Base-by-base conservation (phyloP, 2,797 vertebrate species). In the Rhadinocentrus ornatus region DNA sequence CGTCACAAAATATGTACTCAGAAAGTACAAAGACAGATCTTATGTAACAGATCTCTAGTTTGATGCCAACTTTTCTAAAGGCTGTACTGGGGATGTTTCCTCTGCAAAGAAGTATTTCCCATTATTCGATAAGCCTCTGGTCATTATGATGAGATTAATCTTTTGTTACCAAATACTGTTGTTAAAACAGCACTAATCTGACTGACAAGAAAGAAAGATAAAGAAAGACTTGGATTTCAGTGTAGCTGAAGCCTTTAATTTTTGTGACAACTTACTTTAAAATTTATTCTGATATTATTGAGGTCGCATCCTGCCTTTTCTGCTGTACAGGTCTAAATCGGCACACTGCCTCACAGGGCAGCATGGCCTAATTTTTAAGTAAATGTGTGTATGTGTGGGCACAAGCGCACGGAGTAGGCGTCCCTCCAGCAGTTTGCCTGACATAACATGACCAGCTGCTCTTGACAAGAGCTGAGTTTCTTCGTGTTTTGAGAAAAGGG, bases 361-460 rank as follows among this genome's bases (percentile, higher is more conserved):
- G 56, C 74, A 35, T 91, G 91, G 84, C 89, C 91, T 90, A 77
- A 74, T 90, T 92, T 80, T 86, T 27, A 80, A 85, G 75, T 80
- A 50, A 81, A 71, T 77, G 81, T 85, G 86, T 81, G 85, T 85
- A 69, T 84, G 81, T 88, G 86, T 90, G 89, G 83, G 85, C 79
- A 78, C 67, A 63, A 73, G 81, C 70, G n/a, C 65, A 46, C 67
- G 50, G 76, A 81, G 88, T 81, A 84, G 83, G 86, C 77, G 71
- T 87, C 82, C 81, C 84, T 91, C 85, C 81, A 87, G 83, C 86
- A 86, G 87, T 87, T 79, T 66, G 83, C 86, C 73, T 91, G 88
- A 85, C 89, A 87, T 87, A 88, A 89, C 88, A 88, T 80, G 80
- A 87, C 82, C 89, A 92, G 91, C 91, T 92, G 90, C 86, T 92